Percentiles rank a stretch among this genome's conserved stretches.
Conservation (phyloP, 2,113 vertebrate genomes). For the Columbina picui region DNA sequence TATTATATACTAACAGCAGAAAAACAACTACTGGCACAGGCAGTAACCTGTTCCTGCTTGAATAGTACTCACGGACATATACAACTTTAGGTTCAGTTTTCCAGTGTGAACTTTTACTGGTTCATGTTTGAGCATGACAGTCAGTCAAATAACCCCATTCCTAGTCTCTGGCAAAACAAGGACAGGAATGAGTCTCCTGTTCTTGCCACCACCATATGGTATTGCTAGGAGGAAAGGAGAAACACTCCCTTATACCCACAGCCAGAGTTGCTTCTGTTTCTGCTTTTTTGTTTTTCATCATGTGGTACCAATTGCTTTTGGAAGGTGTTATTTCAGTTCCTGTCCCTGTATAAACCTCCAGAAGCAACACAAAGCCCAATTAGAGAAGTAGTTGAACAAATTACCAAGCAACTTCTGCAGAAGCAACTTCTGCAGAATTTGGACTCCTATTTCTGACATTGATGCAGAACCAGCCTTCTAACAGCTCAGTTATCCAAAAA, state of each 20-base stretch:
- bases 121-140: not conserved
- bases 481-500: not conserved
- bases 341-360: not conserved
- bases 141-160: not conserved
- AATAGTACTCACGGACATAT: not conserved
- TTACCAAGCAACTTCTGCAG: not conserved
- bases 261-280: not conserved
- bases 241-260: not conserved
- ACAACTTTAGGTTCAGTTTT: not conserved
- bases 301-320: not conserved
- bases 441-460: not conserved
- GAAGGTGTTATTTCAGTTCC: not conserved
- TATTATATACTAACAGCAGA: not conserved
- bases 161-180: not conserved
- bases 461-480: not conserved
- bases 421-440: not conserved
- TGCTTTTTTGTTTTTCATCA: not conserved
- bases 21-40: not conserved
- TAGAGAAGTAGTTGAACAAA: not conserved
- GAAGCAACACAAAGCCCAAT: not conserved
- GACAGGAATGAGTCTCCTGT: not conserved
- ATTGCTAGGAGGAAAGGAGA: not conserved
- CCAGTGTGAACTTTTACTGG: not conserved
- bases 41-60: not conserved
- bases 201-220: rapidly evolving